A percentile compares a stretch with the other conserved stretches of the same genome.
Evolutionary conservation across 2,888 invertebrate genomes (phyloP).

Genomic region (Noctua pronuba): DNA sequence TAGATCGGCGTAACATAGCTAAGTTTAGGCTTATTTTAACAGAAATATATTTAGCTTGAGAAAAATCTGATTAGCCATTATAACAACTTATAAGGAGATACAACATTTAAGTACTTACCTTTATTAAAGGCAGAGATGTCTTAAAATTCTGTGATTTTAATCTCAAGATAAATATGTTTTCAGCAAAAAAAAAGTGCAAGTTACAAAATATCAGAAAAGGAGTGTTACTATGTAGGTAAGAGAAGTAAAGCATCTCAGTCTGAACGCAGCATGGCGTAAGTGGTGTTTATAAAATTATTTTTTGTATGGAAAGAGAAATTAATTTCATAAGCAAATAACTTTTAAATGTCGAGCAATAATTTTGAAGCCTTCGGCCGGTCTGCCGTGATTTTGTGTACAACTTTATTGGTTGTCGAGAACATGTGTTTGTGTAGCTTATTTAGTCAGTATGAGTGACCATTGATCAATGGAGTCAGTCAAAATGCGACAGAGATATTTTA

Average conservation of each 20-base stretch:
- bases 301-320: slow-evolving; percentile 66
- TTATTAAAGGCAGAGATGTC: not conserved
- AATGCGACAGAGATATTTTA: slow-evolving; percentile 23
- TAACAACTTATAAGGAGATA: slow-evolving; percentile 13
- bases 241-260: slow-evolving; percentile 37
- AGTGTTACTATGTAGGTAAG: slow-evolving; percentile 27
- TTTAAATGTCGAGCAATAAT: slow-evolving; percentile 83
- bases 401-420: slow-evolving; percentile 67
- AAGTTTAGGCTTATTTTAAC: slow-evolving; percentile 23
- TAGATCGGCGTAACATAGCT: slow-evolving; percentile 39
- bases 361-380: slow-evolving; percentile 84
- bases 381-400: slow-evolving; percentile 70
- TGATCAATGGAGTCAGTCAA: slow-evolving; percentile 27
- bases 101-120: not conserved
- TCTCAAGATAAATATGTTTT: slow-evolving; percentile 34
- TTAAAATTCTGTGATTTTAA: slow-evolving; percentile 4
- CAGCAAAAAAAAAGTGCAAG: slow-evolving; percentile 8
- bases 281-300: slow-evolving; percentile 65
- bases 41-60: slow-evolving; percentile 47
- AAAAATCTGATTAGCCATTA: not conserved
- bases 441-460: slow-evolving; percentile 34
- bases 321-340: slow-evolving; percentile 72
- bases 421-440: slow-evolving; percentile 53
- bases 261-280: slow-evolving; percentile 49
- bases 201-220: slow-evolving; percentile 36